phyloP scores from a whole-genome alignment of 2,888 invertebrate species.

The Protophormia terraenovae region DNA sequence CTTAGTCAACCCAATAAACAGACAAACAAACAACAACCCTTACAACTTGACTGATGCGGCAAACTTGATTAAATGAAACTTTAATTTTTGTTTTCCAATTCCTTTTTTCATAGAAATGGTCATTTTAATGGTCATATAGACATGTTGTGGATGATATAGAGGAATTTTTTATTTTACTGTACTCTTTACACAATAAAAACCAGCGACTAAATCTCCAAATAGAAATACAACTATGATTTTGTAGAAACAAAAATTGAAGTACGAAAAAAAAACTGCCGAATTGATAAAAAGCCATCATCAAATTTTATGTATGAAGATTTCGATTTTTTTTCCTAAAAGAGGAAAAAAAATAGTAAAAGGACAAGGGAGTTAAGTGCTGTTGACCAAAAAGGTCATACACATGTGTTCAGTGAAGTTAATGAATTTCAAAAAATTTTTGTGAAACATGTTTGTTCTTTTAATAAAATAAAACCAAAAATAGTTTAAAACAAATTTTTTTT shows the following conservation, averaged over 20 bases:
- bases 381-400: constrained; percentile 15
- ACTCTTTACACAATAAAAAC: constrained; percentile 3
- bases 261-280: constrained; percentile 19
- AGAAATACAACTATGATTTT: constrained; percentile 4
- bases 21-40: neutral
- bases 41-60: constrained; percentile 10
- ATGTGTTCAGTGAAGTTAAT: constrained; percentile 8
- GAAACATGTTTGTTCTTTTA: too few species aligned
- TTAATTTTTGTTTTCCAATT: neutral
- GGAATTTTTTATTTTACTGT: constrained; percentile 5
- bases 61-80: constrained; percentile 55
- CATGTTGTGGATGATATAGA: neutral
- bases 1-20: neutral
- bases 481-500: too few species aligned
- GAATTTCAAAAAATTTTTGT: neutral
- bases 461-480: too few species aligned
- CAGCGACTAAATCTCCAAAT: neutral
- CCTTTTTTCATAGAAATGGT: neutral
- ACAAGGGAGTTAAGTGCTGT: neutral
- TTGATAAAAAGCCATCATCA: constrained; percentile 46
- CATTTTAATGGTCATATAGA: constrained; percentile 11
- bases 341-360: neutral
- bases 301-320: constrained; percentile 10
- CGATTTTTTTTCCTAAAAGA: neutral
- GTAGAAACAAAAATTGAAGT: neutral